Evolutionary conservation across 2,113 vertebrate genomes (phyloP), one percentile per base, ranked within the genome.

Genomic region (Colaptes auratus): DNA sequence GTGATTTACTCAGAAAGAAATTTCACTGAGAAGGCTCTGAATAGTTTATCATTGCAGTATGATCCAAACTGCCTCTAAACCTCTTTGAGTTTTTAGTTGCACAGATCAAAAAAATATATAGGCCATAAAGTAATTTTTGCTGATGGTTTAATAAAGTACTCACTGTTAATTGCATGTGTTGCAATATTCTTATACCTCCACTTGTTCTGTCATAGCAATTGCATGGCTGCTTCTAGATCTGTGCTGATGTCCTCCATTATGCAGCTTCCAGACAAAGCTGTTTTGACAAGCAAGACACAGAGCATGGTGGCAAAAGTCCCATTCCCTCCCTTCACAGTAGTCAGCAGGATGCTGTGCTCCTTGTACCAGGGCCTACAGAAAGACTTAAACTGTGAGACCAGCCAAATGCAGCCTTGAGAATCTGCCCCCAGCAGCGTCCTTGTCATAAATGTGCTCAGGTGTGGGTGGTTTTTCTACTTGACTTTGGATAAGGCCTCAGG

Each of bases 361-460:
- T 66, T 36, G 15, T 13, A 42, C 73, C 39, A 21, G 59, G 31
- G 18, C 13, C 35, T 61, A 61, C 55, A 86, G 28, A 48, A 33
- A 52, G 21, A 15, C 5, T 80, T 17, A 31, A 56, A 31, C 19
- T 6, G 4, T 0, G 1, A 60, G 48, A 23, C 21, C 0, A 0
- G 53, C 58, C 66, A 82, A 50, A 9, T 0, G 0, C 71, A 46
- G 4, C 36, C 53, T 52, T 0, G 0, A 27, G n/a, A 56, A 10
- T 9, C 13, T 65, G 44, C 60, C 27, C 64, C 16, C 8, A 9
- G 42, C 12, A 80, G 31, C 35, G 30, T 24, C 63, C 50, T 36
- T 2, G 4, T n/a, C 50, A 16, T 18, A 16, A 56, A 67, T 2
- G 9, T 4, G 3, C 42, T 59, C 31, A 42, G 30, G 9, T 30